Evolutionary conservation across 2,888 invertebrate species (phyloP), one percentile per base, ranked within the genome.

Genomic region (Hydrotaea diabolus): DNA sequence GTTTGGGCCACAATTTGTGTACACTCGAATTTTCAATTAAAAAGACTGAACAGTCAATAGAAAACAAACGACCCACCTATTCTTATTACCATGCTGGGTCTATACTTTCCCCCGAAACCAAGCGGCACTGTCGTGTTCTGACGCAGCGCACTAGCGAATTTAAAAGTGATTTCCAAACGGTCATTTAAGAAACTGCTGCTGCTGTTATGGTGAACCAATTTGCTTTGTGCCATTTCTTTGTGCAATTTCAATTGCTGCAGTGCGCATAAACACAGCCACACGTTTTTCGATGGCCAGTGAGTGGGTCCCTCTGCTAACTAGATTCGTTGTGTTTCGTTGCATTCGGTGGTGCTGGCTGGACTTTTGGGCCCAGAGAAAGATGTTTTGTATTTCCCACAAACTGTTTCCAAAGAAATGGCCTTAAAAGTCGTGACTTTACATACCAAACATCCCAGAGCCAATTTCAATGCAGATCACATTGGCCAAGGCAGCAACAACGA

Each of bases 371-470:
- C 17, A 21, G 23, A 21, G 23, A 57, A 21, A 57, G 55, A 57
- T 57, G 21, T 64, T 26, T 59, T 7, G 53, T 26, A 15, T 59
- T 59, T 59, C 26, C 21, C 17, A 36, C 15, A 11, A 46, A 71
- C 26, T 49, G 8, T 26, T 55, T 59, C 31, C n/a, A 31, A n/a
- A 62, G 46, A 72, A 78, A 72, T 79, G 64, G 43, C 73, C 73
- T 79, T 79, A 43, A 66, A 64, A 66, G 59, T 73, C 73, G 79
- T 79, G 79, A 66, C 66, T 73, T 43, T 31, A n/a, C n/a, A 13
- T 49, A 49, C 3, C 49, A 49, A 71, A 39, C 55, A 26, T 15
- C 59, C 23, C 55, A 21, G 21, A 69, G 77, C 21, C 19, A 0
- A 31, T 69, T 77, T 64, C 7, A 17, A 39, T 66, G 36, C 36